Base-by-base conservation (phyloP, 2,888 invertebrate species). In the Venusia cambrica region DNA sequence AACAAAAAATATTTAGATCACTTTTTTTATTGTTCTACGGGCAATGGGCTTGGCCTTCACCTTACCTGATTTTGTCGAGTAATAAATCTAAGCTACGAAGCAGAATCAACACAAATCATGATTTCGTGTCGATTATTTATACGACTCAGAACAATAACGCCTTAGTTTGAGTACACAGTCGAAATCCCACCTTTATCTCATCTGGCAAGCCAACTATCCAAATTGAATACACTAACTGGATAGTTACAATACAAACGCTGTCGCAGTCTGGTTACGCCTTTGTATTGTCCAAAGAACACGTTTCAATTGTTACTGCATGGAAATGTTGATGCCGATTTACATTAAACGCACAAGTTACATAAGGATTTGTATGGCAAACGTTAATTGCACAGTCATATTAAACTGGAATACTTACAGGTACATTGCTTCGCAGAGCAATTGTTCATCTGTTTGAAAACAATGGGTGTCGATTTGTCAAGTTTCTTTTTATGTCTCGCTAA, bases 291-390 rank as follows among this genome's bases (percentile, higher is more conserved):
- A 62, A 46, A 36, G 45, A 68, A 65, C 68, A 66, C 66, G 68
- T 70, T 70, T 60, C 71, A 64, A 69, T 73, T 71, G 71, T 72
- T 63, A 55, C 57, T 54, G 46, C 57, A 77, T 78, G 78, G 73
- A 72, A 74, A 77, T 72, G 63, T 61, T 69, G 63, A 45, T 61
- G 69, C 59, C 63, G 72, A 75, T 77, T 71, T 67, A 66, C 67
- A 73, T 66, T 67, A 54, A 53, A 46, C 61, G 57, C 51, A 58
- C 47, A 39, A 45, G 49, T 49, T 54, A 54, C 56, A 57, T 19
- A 33, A 31, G 21, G 26, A 26, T 18, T 14, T 7, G 19, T n/a
- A 21, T 6, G 10, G 18, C 14, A 6, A 20, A 41, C 25, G 31
- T 11, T 38, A 42, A 42, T 32, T 45, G 38, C 26, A 42, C 19